Evolutionary conservation across 2,888 invertebrate species (phyloP), one percentile per base, ranked within the genome.

Genomic region (Limnephilus lunatus): DNA sequence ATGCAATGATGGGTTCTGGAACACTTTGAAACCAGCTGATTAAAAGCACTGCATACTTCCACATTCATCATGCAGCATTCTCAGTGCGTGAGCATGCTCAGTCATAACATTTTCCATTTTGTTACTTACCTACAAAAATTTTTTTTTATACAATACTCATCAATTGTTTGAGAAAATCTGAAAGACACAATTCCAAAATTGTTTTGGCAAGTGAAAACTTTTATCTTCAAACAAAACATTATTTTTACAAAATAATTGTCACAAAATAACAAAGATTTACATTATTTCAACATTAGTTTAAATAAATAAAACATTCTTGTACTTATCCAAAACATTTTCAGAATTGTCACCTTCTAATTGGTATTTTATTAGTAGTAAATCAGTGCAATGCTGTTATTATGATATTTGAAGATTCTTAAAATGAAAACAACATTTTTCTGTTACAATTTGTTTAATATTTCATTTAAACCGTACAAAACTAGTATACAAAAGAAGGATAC

Each of bases 291-390:
- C 7, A 32, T 25, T 32, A 83, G 83, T 35, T 83, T 83, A 14
- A 81, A 39, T n/a, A 89, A 30, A 68, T 31, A n/a, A 32, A 89
- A 68, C 25, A 87, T 44, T 44, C 1, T 12, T 32, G 31, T 30
- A n/a, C n/a, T n/a, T n/a, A 32, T 92, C 92, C 90, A 92, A 91
- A 92, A 91, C 91, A 92, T 91, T 92, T 92, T 92, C 92, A 92
- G 92, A 93, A 92, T 68, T 92, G 91, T 92, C 25, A 25, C 68
- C 68, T 68, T 68, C 68, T 68, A 90, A 32, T n/a, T n/a, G 12
- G 86, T 83, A 32, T 83, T 31, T 19, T 32, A 39, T 85, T 85
- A 85, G 39, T 85, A 44, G 14, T 86, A 30, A 39, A 86, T 30
- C 86, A 83, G 32, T 32, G 35, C 35, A 35, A 83, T 53, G 87